phyloP scores from a whole-genome alignment of 2,797 vertebrate species.

The Kryptolebias ocellatus region DNA sequence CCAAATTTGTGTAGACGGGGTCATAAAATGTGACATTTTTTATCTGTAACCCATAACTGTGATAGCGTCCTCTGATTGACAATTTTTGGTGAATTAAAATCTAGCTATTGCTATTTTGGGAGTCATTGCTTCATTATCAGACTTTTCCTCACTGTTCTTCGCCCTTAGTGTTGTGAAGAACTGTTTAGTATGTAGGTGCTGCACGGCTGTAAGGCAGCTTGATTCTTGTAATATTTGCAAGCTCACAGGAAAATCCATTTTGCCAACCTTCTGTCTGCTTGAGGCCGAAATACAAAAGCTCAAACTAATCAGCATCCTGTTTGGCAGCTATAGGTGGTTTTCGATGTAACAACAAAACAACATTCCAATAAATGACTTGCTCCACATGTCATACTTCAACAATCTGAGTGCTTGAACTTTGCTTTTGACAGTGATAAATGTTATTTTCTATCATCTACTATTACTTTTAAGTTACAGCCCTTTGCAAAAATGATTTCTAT shows the following conservation, averaged over 20 bases:
- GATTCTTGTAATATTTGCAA: neutral
- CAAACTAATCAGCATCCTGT: slow-evolving; percentile 1
- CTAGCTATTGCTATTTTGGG: neutral
- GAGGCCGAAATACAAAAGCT: neutral
- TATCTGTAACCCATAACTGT: neutral
- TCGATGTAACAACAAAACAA: neutral
- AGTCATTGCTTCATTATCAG: neutral
- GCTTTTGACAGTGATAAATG: slow-evolving; percentile 1
- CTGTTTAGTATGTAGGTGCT: neutral
- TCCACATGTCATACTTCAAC: neutral
- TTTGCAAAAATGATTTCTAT: neutral
- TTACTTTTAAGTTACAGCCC: neutral
- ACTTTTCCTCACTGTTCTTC: neutral
- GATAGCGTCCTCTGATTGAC: no score
- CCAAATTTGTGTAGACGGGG: no score
- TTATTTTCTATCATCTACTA: neutral
- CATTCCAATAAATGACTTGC: neutral
- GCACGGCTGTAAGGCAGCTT: neutral
- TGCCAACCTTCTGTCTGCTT: neutral
- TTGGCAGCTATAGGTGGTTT: neutral
- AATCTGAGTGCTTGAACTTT: slow-evolving; percentile 1
- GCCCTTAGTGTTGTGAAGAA: neutral
- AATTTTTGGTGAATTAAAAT: neutral
- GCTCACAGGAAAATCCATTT: slow-evolving; percentile 1
- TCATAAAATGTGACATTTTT: no score